These are phyloP conservation scores for Rhopalosiphum nymphaeae DNA, from an alignment of 2,888 invertebrate genomes.

Conservation along the genomic window DNA sequence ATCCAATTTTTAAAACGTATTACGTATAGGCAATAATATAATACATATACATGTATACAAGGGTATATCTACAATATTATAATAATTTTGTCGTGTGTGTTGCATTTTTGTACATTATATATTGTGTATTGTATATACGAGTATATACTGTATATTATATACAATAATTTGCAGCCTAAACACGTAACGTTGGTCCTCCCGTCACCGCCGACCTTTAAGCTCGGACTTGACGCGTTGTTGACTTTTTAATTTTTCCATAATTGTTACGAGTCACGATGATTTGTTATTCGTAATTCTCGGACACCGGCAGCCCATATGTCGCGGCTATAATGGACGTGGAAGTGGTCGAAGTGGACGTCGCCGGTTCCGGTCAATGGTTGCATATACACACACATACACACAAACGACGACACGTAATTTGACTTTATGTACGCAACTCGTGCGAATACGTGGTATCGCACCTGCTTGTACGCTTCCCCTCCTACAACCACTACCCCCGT, in stretches of 20 bases:
- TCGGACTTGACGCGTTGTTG: conserved; percentile 52
- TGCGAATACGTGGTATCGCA: conserved; percentile 28
- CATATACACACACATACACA: not conserved
- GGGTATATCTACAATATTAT: not conserved
- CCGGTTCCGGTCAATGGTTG: conserved; percentile 49
- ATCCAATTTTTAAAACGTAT: not conserved
- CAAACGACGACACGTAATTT: conserved; percentile 25
- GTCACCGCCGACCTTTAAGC: conserved; percentile 35
- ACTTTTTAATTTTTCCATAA: conserved; percentile 61
- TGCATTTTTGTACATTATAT: not conserved
- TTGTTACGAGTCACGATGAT: conserved; percentile 64
- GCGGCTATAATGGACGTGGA: not conserved
- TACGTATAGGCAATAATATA: not conserved
- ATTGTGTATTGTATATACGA: not conserved
- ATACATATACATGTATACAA: not conserved
- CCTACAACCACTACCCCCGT: too few species aligned
- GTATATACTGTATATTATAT: not conserved
- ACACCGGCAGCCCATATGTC: conserved; percentile 50
- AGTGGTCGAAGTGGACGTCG: conserved; percentile 7
- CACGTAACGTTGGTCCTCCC: conserved; percentile 37
- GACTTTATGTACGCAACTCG: not conserved
- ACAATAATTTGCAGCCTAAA: conserved; percentile 28
- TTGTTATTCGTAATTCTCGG: conserved; percentile 47
- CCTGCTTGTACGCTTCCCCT: conserved; percentile 11
- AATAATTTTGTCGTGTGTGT: not conserved